These are phyloP conservation scores for Oceanites oceanicus DNA, from an alignment of 2,113 vertebrate genomes.

Conservation along the genomic window DNA sequence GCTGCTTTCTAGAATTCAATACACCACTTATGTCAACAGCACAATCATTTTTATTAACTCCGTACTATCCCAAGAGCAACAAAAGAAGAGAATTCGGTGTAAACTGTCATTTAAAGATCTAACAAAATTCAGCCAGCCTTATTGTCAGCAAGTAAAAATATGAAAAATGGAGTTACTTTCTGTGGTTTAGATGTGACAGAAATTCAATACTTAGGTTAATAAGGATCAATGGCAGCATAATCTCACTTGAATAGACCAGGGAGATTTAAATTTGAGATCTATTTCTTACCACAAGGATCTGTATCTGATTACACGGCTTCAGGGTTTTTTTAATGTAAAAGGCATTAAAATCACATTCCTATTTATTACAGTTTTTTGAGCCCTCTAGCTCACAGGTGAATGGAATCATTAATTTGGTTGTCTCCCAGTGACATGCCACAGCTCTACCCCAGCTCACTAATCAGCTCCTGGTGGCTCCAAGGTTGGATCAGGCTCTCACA, in stretches of 20 bases:
- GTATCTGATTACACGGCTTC: not conserved
- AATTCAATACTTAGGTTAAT: conserved; percentile 18
- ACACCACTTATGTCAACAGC: not conserved
- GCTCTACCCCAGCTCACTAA: not conserved
- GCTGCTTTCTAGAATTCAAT: conserved; percentile 9
- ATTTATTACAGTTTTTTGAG: not conserved
- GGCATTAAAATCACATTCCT: not conserved
- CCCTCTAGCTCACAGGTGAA: not conserved
- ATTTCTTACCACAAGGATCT: not conserved
- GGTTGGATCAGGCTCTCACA: not conserved
- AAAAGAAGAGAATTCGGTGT: not conserved
- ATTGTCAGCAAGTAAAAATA: conserved; percentile 4
- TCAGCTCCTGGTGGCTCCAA: not conserved
- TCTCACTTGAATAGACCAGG: not conserved
- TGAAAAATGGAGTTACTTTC: conserved; percentile 6
- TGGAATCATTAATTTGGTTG: not conserved
- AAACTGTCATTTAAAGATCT: not conserved
- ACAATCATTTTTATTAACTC: not conserved
- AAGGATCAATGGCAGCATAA: not conserved
- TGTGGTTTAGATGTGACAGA: not conserved
- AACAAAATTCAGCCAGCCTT: not conserved
- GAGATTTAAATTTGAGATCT: not conserved
- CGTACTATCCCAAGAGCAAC: not conserved
- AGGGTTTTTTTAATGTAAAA: not conserved
- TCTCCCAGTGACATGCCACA: not conserved